phyloP scores from a whole-genome alignment of 2,113 vertebrate genomes.

The Melanostigma gelatinosum region DNA sequence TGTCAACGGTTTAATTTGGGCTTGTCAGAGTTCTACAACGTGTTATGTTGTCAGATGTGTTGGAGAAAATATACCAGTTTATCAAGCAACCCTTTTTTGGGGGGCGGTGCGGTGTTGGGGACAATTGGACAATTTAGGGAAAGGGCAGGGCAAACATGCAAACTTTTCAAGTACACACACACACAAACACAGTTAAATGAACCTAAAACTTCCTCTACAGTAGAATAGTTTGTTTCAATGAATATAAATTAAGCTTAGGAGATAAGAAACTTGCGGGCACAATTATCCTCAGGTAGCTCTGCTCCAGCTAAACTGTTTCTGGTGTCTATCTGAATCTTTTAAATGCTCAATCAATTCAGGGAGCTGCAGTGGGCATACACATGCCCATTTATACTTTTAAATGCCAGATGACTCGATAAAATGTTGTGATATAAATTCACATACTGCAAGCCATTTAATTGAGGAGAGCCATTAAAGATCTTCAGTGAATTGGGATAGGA shows the following conservation, averaged over 20 bases:
- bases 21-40: background rate
- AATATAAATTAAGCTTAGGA: background rate
- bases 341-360: constrained; percentile 36
- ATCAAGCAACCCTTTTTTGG: background rate
- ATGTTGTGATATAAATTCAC: constrained; percentile 40
- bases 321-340: constrained; percentile 24
- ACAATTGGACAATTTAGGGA: background rate
- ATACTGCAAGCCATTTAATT: constrained; percentile 43
- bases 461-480: constrained; percentile 45
- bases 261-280: constrained; percentile 16
- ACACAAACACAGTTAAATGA: background rate
- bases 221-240: constrained; percentile 1
- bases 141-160: background rate
- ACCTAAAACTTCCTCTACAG: background rate
- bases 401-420: constrained; percentile 40
- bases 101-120: background rate
- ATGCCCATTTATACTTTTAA: constrained; percentile 40
- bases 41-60: background rate
- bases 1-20: constrained; percentile 7
- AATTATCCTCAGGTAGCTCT: constrained; percentile 11
- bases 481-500: constrained; percentile 29
- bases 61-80: background rate
- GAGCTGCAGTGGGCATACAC: constrained; percentile 16
- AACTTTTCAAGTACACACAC: background rate
- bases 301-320: constrained; percentile 22